Evolutionary conservation across 1,140 invertebrate species (phyloP).

Genomic region (Drosophila bifasciata): DNA sequence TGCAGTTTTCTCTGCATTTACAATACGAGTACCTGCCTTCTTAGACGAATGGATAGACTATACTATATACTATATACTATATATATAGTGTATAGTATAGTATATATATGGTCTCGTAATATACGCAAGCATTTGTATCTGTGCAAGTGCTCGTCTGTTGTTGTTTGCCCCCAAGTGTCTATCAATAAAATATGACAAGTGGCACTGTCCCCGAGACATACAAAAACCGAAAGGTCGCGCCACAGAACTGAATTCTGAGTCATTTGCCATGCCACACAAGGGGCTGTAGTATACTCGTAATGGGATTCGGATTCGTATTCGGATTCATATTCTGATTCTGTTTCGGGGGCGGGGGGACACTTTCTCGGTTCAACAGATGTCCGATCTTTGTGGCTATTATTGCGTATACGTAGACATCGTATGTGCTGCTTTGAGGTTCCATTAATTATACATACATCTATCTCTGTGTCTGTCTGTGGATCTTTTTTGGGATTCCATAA

Average conservation of each 20-base stretch:
- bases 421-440: too few species aligned
- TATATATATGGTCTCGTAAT: conserved; percentile 14
- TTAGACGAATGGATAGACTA: conserved; percentile 3
- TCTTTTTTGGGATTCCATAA: too few species aligned
- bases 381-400: conserved; percentile 30
- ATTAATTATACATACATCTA: too few species aligned
- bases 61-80: conserved; percentile 3
- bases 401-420: too few species aligned
- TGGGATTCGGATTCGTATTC: background rate
- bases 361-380: conserved; percentile 16
- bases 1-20: conserved; percentile 33
- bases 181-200: conserved; percentile 69
- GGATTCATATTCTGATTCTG: background rate
- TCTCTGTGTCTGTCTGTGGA: too few species aligned
- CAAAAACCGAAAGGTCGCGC: conserved; percentile 33
- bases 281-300: background rate
- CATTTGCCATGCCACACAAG: conserved; percentile 33
- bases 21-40: too few species aligned
- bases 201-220: conserved; percentile 39
- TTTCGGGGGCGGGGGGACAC: too few species aligned
- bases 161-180: conserved; percentile 51
- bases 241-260: conserved; percentile 35
- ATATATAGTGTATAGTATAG: conserved; percentile 17
- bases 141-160: conserved; percentile 35
- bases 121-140: conserved; percentile 22